phyloP scores from a whole-genome alignment of 1,140 invertebrate species.

The Lysiphlebus fabarum region DNA sequence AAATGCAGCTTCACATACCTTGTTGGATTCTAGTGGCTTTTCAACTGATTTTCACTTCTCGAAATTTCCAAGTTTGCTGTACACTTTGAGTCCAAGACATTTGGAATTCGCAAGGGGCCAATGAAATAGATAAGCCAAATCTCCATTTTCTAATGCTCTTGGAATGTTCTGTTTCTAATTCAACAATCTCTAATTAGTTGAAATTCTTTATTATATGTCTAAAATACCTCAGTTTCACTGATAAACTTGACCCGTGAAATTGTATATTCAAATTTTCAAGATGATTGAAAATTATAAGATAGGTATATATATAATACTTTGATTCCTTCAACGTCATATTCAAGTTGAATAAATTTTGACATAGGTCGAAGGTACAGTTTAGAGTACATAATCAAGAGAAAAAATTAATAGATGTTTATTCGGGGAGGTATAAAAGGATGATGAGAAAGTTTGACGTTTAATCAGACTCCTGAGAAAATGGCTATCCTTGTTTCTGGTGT shows the following conservation, averaged over 20 bases:
- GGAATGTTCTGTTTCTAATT: constrained; percentile 9
- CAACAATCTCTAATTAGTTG: constrained; percentile 6
- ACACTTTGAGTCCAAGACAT: too few species aligned
- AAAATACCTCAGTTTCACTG: too few species aligned
- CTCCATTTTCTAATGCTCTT: constrained; percentile 7
- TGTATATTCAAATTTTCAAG: too few species aligned
- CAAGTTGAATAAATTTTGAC: neutral
- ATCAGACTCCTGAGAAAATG: constrained; percentile 31
- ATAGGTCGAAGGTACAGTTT: neutral
- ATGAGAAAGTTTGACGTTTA: constrained; percentile 28
- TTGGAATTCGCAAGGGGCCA: too few species aligned
- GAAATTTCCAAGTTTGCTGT: too few species aligned
- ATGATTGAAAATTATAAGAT: too few species aligned
- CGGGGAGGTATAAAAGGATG: neutral
- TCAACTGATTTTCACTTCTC: neutral
- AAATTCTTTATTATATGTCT: neutral
- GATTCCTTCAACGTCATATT: too few species aligned
- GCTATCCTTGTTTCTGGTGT: constrained; percentile 7
- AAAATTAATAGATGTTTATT: constrained; percentile 33
- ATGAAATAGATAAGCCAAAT: constrained; percentile 7
- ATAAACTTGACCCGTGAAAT: too few species aligned
- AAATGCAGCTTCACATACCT: too few species aligned
- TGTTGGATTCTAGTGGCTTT: constrained; percentile 1
- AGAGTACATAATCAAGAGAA: neutral
- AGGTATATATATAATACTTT: too few species aligned